Percentiles rank a stretch among this genome's conserved stretches.
phyloP scores from a whole-genome alignment of 2,888 invertebrate species.

The Chironomus riparius region DNA sequence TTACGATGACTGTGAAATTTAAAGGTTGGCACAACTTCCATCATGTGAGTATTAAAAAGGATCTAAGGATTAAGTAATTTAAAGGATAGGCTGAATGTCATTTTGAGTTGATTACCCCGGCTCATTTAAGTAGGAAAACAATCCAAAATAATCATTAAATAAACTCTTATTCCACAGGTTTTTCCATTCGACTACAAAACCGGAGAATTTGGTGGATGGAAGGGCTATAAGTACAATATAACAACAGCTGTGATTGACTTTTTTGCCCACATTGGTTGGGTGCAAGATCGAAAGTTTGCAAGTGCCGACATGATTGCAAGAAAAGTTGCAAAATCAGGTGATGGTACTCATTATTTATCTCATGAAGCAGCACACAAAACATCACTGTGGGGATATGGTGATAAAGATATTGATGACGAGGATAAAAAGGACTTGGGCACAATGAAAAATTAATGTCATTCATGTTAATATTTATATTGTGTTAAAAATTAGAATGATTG shows the following conservation, averaged over 20 bases:
- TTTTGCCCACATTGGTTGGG: slow-evolving; percentile 71
- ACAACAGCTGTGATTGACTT: slow-evolving; percentile 73
- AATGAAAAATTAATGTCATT: too few relatives aligned
- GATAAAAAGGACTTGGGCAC: slow-evolving; percentile 46
- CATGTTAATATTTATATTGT: too few relatives aligned
- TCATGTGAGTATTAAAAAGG: slow-evolving; percentile 52
- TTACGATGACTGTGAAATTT: too few relatives aligned
- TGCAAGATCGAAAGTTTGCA: slow-evolving; percentile 61
- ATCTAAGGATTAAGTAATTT: background rate
- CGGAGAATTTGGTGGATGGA: slow-evolving; percentile 55
- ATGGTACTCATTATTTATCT: slow-evolving; percentile 45
- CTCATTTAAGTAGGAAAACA: too few relatives aligned
- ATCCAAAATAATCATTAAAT: background rate
- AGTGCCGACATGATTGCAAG: slow-evolving; percentile 49
- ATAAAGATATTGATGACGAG: slow-evolving; percentile 48
- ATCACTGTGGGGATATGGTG: slow-evolving; percentile 56
- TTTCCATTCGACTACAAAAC: slow-evolving; percentile 61
- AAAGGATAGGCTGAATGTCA: slow-evolving; percentile 33
- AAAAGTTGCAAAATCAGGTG: slow-evolving; percentile 50
- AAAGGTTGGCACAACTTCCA: slow-evolving; percentile 68
- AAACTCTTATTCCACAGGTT: slow-evolving; percentile 52
- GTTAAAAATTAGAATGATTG: too few relatives aligned
- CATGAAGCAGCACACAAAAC: slow-evolving; percentile 39
- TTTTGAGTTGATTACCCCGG: background rate
- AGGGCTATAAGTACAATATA: slow-evolving; percentile 53